Percentiles rank a stretch among this genome's conserved stretches.
Conservation (phyloP, 2,113 vertebrate species). For the Neodon shergylaensis region DNA sequence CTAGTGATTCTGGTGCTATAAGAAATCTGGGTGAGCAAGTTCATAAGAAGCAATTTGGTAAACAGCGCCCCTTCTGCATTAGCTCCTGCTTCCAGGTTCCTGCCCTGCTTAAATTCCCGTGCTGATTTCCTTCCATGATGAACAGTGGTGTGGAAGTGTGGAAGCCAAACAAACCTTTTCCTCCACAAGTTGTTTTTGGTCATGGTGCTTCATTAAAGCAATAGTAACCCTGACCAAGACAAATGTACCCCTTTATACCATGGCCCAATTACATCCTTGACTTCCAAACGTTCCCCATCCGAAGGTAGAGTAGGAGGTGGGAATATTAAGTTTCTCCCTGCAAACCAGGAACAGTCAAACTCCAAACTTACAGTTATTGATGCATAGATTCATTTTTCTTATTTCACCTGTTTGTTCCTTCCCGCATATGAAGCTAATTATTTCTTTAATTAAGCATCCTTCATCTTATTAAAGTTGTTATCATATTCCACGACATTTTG, state of each 20-base stretch:
- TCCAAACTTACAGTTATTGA: not conserved
- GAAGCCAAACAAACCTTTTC: not conserved
- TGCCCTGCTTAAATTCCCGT: not conserved
- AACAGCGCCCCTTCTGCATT: not conserved
- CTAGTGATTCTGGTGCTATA: not conserved
- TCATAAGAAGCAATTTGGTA: not conserved
- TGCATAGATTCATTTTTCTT: not conserved
- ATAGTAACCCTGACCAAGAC: not conserved
- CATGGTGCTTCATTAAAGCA: not conserved
- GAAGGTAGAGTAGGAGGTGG: not conserved
- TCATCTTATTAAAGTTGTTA: constrained; percentile 38
- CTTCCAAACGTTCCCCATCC: not conserved
- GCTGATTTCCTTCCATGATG: no score
- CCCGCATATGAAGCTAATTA: constrained; percentile 2
- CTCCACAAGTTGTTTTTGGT: not conserved
- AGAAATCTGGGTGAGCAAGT: not conserved
- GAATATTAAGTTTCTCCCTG: not conserved
- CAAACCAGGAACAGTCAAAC: not conserved
- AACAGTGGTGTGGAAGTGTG: no score
- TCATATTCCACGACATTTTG: constrained; percentile 28
- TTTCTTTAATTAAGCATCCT: constrained; percentile 54
- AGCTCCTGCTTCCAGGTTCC: not conserved
- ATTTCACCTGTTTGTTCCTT: constrained; percentile 24
- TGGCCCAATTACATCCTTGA: not conserved
- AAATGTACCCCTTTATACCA: not conserved